Percentiles rank a stretch among this genome's conserved stretches.
Evolutionary conservation across 2,113 vertebrate genomes (phyloP).

Genomic region (Cryptotis parvus): DNA sequence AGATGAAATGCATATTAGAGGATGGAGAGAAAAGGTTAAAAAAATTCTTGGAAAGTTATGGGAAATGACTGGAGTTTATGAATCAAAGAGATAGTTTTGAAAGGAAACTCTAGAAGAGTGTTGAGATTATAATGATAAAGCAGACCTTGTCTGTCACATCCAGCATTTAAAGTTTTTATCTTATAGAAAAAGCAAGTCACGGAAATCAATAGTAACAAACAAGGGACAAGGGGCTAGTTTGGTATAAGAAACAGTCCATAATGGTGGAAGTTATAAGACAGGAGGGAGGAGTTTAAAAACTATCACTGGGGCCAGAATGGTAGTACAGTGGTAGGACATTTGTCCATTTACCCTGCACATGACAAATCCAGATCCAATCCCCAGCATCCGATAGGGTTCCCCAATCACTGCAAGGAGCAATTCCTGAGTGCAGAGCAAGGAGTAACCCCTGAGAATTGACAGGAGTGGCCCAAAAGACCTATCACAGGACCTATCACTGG

Average conservation of each 20-base stretch:
- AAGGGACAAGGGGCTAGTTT: background rate
- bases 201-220: background rate
- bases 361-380: no score
- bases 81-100: background rate
- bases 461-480: no score
- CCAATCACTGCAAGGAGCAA: no score
- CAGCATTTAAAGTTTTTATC: background rate
- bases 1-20: background rate
- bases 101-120: background rate
- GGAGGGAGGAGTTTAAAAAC: slow-evolving; percentile 1
- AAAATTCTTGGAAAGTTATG: background rate
- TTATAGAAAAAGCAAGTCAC: background rate
- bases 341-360: no score
- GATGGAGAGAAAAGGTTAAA: background rate
- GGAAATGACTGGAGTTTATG: background rate
- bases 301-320: no score
- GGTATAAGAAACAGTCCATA: background rate
- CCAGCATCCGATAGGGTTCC: no score
- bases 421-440: no score
- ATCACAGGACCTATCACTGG: background rate
- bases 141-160: background rate
- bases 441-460: no score
- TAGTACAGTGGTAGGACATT: no score
- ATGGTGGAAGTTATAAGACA: background rate
- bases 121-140: background rate